These are phyloP conservation scores for Archocentrus centrarchus DNA, from an alignment of 2,113 vertebrate species.

Conservation along the genomic window DNA sequence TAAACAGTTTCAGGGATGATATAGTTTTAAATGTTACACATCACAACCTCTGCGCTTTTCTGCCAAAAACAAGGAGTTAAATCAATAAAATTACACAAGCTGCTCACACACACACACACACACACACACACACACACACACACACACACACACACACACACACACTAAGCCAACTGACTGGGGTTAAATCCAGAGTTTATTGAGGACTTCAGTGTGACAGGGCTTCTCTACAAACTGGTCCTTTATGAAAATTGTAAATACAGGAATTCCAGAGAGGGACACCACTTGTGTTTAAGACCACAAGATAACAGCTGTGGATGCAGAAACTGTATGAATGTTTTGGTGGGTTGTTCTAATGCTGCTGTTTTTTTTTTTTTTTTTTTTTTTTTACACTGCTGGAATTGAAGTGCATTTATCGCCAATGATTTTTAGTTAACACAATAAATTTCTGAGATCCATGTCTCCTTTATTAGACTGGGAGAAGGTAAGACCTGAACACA, in stretches of 20 bases:
- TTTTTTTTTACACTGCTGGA: no score
- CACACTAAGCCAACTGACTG: not conserved
- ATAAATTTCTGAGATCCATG: no score
- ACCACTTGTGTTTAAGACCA: not conserved
- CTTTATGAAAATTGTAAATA: not conserved
- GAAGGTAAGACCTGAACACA: no score
- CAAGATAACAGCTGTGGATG: not conserved
- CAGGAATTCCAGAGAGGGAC: not conserved
- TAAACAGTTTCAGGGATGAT: constrained; percentile 4
- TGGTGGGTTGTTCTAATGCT: no score
- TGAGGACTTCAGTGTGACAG: not conserved
- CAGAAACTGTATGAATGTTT: no score
- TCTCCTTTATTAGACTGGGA: no score
- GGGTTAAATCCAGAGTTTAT: not conserved
- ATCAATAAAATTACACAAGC: constrained; percentile 64
- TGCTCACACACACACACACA: not conserved
- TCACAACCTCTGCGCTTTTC: not conserved
- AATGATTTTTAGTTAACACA: no score
- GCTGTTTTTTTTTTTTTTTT: no score
- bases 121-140: not conserved
- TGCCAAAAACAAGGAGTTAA: constrained; percentile 55
- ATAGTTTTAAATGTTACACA: not conserved
- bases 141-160: constrained; percentile 9
- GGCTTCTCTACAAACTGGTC: not conserved
- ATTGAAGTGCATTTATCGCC: no score